Evolutionary conservation across 2,797 vertebrate genomes (phyloP).

Genomic region (Chloroceryle amazona): DNA sequence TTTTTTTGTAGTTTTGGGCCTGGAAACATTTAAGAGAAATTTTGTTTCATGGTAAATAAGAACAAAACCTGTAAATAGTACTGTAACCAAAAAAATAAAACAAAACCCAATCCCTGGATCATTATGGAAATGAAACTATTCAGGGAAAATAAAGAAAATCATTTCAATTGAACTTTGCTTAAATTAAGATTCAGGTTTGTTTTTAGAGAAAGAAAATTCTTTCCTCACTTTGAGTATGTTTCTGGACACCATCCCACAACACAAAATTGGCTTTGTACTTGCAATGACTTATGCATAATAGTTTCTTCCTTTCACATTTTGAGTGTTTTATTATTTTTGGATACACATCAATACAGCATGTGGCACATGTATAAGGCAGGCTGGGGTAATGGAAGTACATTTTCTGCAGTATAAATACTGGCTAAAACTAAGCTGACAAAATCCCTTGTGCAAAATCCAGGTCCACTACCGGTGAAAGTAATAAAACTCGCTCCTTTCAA

Average conservation of each 20-base stretch:
- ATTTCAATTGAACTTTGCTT: slow-evolving; percentile 63
- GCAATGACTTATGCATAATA: slow-evolving; percentile 60
- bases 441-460: background rate
- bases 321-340: slow-evolving; percentile 78
- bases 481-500: background rate
- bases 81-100: background rate
- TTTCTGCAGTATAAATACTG: slow-evolving; percentile 42
- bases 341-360: slow-evolving; percentile 60
- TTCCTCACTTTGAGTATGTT: slow-evolving; percentile 39
- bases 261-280: slow-evolving; percentile 71
- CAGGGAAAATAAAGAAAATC: slow-evolving; percentile 63
- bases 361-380: slow-evolving; percentile 32
- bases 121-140: background rate
- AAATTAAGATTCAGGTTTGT: slow-evolving; percentile 77
- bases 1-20: background rate
- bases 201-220: slow-evolving; percentile 73
- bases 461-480: background rate
- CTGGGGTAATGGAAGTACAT: background rate
- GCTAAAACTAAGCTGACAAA: background rate
- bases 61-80: slow-evolving; percentile 36
- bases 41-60: slow-evolving; percentile 37
- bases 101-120: background rate
- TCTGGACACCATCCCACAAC: slow-evolving; percentile 67
- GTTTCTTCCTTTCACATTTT: slow-evolving; percentile 72
- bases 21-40: slow-evolving; percentile 66